Evolutionary conservation across 92 coral and sea anemone species (phyloP).

Genomic region (Phenganax stokvisi): DNA sequence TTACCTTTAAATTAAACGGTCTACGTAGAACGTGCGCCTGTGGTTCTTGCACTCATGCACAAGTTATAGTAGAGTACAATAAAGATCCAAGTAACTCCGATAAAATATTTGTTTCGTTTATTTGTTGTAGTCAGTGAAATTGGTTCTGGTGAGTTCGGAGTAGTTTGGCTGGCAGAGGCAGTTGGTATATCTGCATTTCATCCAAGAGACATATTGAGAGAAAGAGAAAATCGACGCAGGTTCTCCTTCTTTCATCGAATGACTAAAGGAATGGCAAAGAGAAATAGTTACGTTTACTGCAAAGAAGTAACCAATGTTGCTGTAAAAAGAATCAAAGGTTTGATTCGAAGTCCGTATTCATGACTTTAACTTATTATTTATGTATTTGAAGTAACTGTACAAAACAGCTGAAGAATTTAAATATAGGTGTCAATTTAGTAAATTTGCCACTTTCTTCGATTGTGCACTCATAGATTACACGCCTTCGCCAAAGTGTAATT

Average conservation of each 20-base stretch:
- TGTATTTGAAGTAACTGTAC: too few relatives aligned
- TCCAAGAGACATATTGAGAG: constrained; percentile 59
- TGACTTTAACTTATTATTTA: too few relatives aligned
- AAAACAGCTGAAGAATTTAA: too few relatives aligned
- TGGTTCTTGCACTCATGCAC: too few relatives aligned
- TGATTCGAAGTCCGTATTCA: background rate
- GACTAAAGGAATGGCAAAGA: constrained; percentile 43
- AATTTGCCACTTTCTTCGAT: too few relatives aligned
- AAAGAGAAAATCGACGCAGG: constrained; percentile 55
- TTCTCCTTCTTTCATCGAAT: constrained; percentile 54
- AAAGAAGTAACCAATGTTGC: constrained; percentile 63
- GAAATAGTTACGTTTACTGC: constrained; percentile 30
- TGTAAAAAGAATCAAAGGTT: constrained; percentile 81
- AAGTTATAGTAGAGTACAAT: background rate
- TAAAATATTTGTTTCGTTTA: background rate
- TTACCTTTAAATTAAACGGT: too few relatives aligned
- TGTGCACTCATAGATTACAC: too few relatives aligned
- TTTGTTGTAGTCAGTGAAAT: constrained; percentile 40
- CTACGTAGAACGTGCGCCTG: too few relatives aligned
- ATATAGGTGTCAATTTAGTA: too few relatives aligned
- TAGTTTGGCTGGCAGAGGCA: constrained; percentile 79
- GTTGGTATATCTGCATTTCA: constrained; percentile 74
- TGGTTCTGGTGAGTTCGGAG: constrained; percentile 92
- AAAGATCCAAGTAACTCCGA: background rate
- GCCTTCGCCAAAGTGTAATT: too few relatives aligned